Conservation (phyloP, 2,797 vertebrate genomes). For the Ctenopoma kingsleyae region DNA sequence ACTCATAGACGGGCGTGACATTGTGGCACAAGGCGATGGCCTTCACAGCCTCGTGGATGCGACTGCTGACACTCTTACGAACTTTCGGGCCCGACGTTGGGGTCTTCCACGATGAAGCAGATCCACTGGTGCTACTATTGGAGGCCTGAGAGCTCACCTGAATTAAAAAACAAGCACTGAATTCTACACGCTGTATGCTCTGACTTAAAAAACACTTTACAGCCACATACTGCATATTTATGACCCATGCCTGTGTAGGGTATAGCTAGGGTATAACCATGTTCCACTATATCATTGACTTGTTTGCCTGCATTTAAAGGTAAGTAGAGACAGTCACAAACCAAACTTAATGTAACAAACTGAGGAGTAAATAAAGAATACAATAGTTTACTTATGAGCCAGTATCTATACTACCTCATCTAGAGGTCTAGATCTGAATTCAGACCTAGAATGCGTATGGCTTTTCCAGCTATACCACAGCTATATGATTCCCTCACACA, state of each 20-base stretch:
- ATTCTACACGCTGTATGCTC: not conserved
- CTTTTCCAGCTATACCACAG: too few species aligned
- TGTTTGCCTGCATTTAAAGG: not conserved
- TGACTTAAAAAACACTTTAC: not conserved
- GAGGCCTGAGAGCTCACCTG: slow-evolving; percentile 69
- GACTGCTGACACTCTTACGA: slow-evolving; percentile 92
- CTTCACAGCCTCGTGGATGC: slow-evolving; percentile 95
- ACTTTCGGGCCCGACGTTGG: slow-evolving; percentile 89
- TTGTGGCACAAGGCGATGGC: slow-evolving; percentile 98
- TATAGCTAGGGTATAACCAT: not conserved
- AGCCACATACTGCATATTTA: not conserved
- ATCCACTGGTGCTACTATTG: slow-evolving; percentile 49
- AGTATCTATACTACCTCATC: too few species aligned
- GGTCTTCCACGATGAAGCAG: slow-evolving; percentile 84
- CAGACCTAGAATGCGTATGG: too few species aligned
- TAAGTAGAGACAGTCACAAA: not conserved
- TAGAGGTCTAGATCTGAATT: too few species aligned
- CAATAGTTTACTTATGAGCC: too few species aligned
- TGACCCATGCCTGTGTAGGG: not conserved
- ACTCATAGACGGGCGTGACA: slow-evolving; percentile 95
- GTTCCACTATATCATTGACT: not conserved
- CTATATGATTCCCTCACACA: not conserved
- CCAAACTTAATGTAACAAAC: too few species aligned
- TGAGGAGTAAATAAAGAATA: too few species aligned
- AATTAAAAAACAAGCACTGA: not conserved